These are phyloP conservation scores for Oophaga sylvatica DNA, from an alignment of 2,797 vertebrate genomes.

Conservation along the genomic window DNA sequence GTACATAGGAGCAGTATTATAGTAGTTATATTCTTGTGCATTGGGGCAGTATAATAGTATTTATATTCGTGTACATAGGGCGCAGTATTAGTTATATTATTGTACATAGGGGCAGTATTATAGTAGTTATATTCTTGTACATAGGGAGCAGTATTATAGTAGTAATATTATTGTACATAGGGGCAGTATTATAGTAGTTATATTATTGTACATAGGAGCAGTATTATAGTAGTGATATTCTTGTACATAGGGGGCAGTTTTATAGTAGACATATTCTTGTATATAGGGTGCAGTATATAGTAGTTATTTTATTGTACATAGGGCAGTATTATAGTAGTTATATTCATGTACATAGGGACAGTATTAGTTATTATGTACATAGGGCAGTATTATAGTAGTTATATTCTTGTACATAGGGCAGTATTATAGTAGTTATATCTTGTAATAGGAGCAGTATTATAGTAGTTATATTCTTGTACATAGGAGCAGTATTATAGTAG, in stretches of 20 bases:
- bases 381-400: conserved; percentile 11
- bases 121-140: conserved; percentile 4
- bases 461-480: conserved; percentile 7
- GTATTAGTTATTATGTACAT: too few species aligned
- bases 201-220: conserved; percentile 2
- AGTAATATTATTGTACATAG: conserved; percentile 4
- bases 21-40: conserved; percentile 4
- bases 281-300: background rate
- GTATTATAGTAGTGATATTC: conserved; percentile 6
- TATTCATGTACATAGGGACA: background rate
- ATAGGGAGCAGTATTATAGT: background rate
- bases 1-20: conserved; percentile 1
- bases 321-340: conserved; percentile 6
- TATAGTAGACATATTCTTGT: conserved; percentile 5
- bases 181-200: background rate
- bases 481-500: conserved; percentile 1
- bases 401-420: background rate
- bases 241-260: background rate
- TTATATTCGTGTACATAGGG: background rate
- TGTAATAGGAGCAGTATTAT: conserved; percentile 4
- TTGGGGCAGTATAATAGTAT: background rate
- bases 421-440: background rate
- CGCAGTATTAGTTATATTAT: conserved; percentile 1
- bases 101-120: conserved; percentile 8
- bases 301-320: conserved; percentile 1